Conservation (phyloP, 2,113 vertebrate species). For the Salvator merianae region DNA sequence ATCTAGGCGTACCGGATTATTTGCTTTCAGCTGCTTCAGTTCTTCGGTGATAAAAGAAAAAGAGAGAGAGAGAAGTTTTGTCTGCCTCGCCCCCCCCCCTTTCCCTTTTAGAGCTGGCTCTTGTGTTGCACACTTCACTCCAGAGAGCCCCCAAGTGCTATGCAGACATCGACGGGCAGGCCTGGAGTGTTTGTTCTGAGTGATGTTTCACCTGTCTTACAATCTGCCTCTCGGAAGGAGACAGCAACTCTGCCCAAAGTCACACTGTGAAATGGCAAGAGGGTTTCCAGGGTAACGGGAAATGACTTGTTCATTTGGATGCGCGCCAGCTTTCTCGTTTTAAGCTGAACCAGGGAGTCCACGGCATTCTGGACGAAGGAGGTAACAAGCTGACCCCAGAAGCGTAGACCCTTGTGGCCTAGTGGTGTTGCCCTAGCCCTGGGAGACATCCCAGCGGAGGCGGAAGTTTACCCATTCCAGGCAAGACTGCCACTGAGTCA, state of each 20-base stretch:
- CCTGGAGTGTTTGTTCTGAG: background rate
- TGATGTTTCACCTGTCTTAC: background rate
- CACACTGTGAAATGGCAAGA: background rate
- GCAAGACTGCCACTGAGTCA: background rate
- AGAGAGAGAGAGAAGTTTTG: no score
- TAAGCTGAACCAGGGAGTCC: background rate
- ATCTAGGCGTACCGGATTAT: accelerated
- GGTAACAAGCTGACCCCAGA: no score
- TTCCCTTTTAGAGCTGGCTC: background rate
- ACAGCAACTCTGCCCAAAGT: background rate
- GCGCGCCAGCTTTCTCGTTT: background rate
- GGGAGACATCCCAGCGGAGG: background rate
- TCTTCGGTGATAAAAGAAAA: background rate
- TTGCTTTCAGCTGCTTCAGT: background rate
- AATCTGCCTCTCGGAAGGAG: background rate
- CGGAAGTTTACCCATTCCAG: background rate
- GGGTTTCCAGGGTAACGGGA: background rate
- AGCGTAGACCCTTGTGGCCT: no score
- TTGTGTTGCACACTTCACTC: accelerated
- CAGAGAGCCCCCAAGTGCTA: background rate
- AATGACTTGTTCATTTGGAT: background rate
- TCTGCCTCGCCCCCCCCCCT: background rate
- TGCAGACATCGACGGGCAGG: background rate
- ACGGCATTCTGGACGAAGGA: background rate
- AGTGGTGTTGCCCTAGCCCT: no score